These are phyloP conservation scores for Mamestra configurata DNA, from an alignment of 1,140 invertebrate genomes.

Conservation along the genomic window DNA sequence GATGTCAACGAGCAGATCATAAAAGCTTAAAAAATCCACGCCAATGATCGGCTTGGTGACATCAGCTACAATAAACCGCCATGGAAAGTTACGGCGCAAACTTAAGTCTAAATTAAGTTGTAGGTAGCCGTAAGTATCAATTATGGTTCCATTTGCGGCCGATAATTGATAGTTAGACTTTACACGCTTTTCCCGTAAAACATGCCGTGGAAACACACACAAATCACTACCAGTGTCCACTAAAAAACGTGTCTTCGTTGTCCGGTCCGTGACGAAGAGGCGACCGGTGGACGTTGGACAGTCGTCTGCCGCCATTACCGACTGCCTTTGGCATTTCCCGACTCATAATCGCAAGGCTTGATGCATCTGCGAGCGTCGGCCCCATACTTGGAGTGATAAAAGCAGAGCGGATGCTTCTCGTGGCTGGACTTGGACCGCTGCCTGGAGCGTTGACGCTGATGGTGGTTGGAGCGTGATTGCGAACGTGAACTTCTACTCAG, in stretches of 20 bases:
- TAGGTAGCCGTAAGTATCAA: slow-evolving; percentile 44
- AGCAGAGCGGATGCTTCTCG: not conserved
- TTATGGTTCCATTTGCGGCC: slow-evolving; percentile 42
- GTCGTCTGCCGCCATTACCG: not conserved
- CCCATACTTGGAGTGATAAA: slow-evolving; percentile 4
- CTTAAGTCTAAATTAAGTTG: slow-evolving; percentile 11
- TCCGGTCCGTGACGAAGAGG: not conserved
- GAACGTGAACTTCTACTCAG: too few species aligned
- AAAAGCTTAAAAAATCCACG: slow-evolving; percentile 29
- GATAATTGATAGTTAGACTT: not conserved
- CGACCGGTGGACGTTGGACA: slow-evolving; percentile 2
- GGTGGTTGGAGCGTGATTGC: too few species aligned
- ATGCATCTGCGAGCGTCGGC: not conserved
- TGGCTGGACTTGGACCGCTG: not conserved
- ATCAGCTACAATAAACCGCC: slow-evolving; percentile 13
- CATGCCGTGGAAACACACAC: not conserved
- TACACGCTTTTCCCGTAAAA: not conserved
- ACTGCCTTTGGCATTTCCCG: not conserved
- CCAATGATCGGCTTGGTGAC: slow-evolving; percentile 31
- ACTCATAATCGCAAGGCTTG: not conserved
- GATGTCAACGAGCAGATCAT: slow-evolving; percentile 14
- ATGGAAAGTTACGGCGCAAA: not conserved
- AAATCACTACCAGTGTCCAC: slow-evolving; percentile 2
- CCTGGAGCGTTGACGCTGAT: too few species aligned
- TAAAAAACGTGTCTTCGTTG: not conserved